Conservation (phyloP, 2,888 invertebrate genomes). For the Trisateles emortualis region DNA sequence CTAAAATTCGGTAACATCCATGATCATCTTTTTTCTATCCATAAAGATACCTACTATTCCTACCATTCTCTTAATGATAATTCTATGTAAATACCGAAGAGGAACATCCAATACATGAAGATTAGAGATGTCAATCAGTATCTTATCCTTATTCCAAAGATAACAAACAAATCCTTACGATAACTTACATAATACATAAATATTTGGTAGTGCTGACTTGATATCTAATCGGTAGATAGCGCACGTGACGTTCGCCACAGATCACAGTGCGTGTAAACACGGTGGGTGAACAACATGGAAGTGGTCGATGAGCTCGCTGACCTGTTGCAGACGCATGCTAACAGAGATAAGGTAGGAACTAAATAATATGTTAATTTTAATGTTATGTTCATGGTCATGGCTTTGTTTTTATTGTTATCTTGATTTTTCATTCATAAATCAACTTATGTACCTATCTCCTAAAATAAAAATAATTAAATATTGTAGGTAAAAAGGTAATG, state of each 20-base stretch:
- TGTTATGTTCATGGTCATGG: not conserved
- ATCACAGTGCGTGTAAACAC: conserved; percentile 32
- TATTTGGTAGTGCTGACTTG: not conserved
- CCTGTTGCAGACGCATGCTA: conserved; percentile 91
- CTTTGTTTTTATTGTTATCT: not conserved
- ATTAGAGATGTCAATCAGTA: conserved; percentile 32
- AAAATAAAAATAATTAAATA: too few species aligned
- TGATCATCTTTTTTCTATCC: too few species aligned
- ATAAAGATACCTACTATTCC: too few species aligned
- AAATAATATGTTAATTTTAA: not conserved
- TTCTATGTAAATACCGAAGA: not conserved
- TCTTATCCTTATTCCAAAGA: conserved; percentile 9
- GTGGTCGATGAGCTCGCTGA: conserved; percentile 85
- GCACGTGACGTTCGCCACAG: conserved; percentile 10
- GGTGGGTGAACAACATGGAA: conserved; percentile 52
- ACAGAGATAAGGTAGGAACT: conserved; percentile 91
- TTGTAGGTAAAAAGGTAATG: too few species aligned
- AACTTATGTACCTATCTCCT: too few species aligned
- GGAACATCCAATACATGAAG: conserved; percentile 24
- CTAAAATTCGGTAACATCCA: too few species aligned
- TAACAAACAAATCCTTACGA: conserved; percentile 7
- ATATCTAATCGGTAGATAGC: conserved; percentile 34
- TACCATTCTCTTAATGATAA: too few species aligned
- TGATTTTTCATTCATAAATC: too few species aligned
- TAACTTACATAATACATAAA: conserved; percentile 29